These are phyloP conservation scores for Alexandromys fortis DNA, from an alignment of 2,113 vertebrate genomes.

Conservation along the genomic window DNA sequence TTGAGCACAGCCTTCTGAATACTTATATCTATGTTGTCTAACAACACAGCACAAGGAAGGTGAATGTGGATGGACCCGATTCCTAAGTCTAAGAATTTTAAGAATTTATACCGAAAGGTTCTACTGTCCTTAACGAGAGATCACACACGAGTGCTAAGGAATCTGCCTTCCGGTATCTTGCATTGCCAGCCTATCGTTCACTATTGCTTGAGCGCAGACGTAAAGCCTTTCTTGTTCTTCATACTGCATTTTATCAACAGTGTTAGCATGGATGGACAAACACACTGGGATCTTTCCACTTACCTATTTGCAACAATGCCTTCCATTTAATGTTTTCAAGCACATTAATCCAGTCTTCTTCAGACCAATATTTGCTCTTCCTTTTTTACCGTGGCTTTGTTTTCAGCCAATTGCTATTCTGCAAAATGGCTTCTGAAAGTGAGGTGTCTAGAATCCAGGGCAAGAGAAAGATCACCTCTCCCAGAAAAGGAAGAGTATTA, in stretches of 20 bases:
- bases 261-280: not conserved
- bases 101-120: not conserved
- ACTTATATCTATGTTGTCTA: not conserved
- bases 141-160: not conserved
- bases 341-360: not conserved
- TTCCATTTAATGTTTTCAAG: constrained; percentile 16
- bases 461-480: not conserved
- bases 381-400: not conserved
- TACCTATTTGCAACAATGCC: not conserved
- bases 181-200: not conserved
- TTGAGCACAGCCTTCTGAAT: not conserved
- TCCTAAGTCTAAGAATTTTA: constrained; percentile 16
- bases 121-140: not conserved
- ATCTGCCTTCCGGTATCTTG: not conserved
- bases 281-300: not conserved
- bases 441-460: not conserved
- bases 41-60: not conserved
- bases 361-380: not conserved
- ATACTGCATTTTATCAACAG: not conserved
- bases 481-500: not conserved
- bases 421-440: not conserved
- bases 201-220: not conserved
- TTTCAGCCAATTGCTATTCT: constrained; percentile 33
- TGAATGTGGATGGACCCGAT: not conserved
- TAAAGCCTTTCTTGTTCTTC: not conserved